These are phyloP conservation scores for Gari tellinella DNA, from an alignment of 2,888 invertebrate genomes.

Conservation along the genomic window DNA sequence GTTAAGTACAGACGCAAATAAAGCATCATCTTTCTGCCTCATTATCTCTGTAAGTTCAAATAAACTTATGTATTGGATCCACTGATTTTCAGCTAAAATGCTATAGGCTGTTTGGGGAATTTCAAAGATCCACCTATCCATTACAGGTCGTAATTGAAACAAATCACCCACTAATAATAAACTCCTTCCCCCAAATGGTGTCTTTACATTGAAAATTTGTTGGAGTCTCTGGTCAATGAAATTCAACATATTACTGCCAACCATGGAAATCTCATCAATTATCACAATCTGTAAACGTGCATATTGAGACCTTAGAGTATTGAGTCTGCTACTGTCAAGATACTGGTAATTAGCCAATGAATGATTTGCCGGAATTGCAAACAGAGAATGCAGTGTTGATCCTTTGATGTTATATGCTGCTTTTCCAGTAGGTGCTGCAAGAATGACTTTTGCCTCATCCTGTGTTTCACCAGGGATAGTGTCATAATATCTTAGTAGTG, in stretches of 20 bases:
- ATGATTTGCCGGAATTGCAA: background rate
- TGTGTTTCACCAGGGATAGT: constrained; percentile 1
- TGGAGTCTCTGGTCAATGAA: constrained; percentile 21
- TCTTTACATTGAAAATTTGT: constrained; percentile 7
- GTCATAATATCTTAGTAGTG: constrained; percentile 4
- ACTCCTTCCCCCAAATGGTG: constrained; percentile 39
- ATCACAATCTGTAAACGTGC: constrained; percentile 9
- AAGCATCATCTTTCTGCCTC: constrained; percentile 33
- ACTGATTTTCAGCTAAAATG: constrained; percentile 12
- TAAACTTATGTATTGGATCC: constrained; percentile 10
- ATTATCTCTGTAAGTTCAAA: constrained; percentile 32
- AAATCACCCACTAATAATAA: constrained; percentile 24
- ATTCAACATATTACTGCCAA: constrained; percentile 15
- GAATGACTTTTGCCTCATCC: constrained; percentile 18
- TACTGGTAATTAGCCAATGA: constrained; percentile 9
- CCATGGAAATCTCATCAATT: constrained; percentile 47
- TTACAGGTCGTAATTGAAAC: constrained; percentile 27
- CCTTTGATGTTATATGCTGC: constrained; percentile 38
- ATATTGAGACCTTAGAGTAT: constrained; percentile 10
- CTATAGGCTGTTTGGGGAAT: background rate
- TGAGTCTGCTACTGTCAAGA: constrained; percentile 18
- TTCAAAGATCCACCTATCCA: background rate
- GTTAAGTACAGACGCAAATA: no score
- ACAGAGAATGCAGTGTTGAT: constrained; percentile 26
- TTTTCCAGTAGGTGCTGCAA: constrained; percentile 34